Evolutionary conservation across 2,888 invertebrate species (phyloP), one percentile per base, ranked within the genome.

Genomic region (Limnephilus auricula): DNA sequence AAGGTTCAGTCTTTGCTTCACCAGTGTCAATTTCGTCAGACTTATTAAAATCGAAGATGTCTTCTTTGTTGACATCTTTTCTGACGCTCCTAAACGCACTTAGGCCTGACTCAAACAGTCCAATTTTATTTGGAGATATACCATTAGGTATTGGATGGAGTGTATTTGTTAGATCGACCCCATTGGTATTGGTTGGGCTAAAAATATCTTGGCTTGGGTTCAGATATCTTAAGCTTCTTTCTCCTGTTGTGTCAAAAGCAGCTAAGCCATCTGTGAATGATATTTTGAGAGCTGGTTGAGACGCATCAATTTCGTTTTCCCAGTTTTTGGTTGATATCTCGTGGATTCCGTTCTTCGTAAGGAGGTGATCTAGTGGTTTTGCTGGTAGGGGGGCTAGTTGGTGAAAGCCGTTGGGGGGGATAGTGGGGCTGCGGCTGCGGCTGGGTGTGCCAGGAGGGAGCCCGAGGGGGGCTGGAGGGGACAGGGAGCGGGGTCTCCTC

Each of bases 401-500:
- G 95, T 93, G 92, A 94, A 91, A 92, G 30, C 92, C 91, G 82
- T 95, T 94, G 87, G 95, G 95, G 93, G 95, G 95, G 31, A 91
- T 87, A 88, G 96, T 94, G 15, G 96, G 96, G 31, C 95, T 96
- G 3, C 95, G 95, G 15, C 96, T 96, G 5, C 95, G 95, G 13
- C 96, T 96, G 18, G 96, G 96, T 31, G 95, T 96, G 3, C 95
- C 95, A 13, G 96, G 96, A 1, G 96, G 96, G 0, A 96, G 95
- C 2, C 96, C 96, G 92, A 95, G 93, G 0, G 96, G 95, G 1
- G 96, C 96, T 0, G 96, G 95, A 0, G 96, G 97, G 91, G 97
- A 97, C 91, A 96, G 94, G 93, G 97, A 97, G 94, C 97, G 96
- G 94, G 97, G 97, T 94, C 97, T 97, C 94, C 98, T 97, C 94